Percentiles rank a stretch among this genome's conserved stretches.
phyloP scores from a whole-genome alignment of 2,797 vertebrate species.

The Melanotaenia maccullochi region DNA sequence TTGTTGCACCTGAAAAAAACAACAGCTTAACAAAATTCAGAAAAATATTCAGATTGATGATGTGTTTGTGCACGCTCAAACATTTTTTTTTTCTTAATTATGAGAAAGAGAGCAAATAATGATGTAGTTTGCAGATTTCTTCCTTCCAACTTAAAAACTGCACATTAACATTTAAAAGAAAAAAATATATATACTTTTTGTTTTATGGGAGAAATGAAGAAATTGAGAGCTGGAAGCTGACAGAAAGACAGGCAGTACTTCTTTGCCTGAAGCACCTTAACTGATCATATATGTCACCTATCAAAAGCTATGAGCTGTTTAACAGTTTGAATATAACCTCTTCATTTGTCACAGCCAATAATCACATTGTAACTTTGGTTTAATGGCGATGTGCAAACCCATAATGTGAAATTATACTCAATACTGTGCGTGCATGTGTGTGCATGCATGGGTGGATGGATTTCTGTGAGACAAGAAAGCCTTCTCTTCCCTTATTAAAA shows the following conservation, averaged over 20 bases:
- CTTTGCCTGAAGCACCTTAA: conserved; percentile 76
- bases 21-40: conserved; percentile 38
- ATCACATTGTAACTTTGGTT: conserved; percentile 81
- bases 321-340: conserved; percentile 82
- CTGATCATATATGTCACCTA: conserved; percentile 81
- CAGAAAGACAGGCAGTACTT: conserved; percentile 46
- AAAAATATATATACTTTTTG: conserved; percentile 26
- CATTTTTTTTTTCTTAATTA: conserved; percentile 20
- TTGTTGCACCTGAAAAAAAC: not conserved
- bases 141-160: conserved; percentile 39
- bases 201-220: conserved; percentile 18
- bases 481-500: conserved; percentile 66
- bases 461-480: conserved; percentile 62
- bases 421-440: conserved; percentile 60
- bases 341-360: conserved; percentile 86
- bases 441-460: conserved; percentile 48
- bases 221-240: conserved; percentile 28
- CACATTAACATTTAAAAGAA: conserved; percentile 52
- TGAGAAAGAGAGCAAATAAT: conserved; percentile 23
- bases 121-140: conserved; percentile 41
- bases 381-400: conserved; percentile 77
- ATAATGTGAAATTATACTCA: conserved; percentile 78
- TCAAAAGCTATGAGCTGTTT: conserved; percentile 85
- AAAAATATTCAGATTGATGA: conserved; percentile 22
- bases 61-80: conserved; percentile 2